Percentiles rank a stretch among this genome's conserved stretches.
Conservation (phyloP, 2,888 invertebrate genomes). For the Drosophila dives region DNA sequence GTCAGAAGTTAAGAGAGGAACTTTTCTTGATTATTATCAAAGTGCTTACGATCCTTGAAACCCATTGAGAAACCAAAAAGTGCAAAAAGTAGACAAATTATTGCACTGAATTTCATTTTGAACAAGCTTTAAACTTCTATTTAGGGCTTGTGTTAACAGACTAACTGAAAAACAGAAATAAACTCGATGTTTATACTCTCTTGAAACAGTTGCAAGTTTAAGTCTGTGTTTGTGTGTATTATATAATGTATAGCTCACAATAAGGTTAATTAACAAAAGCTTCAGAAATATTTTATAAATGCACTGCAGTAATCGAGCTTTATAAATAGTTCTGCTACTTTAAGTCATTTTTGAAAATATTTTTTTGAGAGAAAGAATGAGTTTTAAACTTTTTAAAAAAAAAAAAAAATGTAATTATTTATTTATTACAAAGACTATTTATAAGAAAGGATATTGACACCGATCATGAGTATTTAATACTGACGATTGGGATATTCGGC, state of each 20-base stretch:
- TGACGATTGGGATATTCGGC: too few relatives aligned
- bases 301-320: too few relatives aligned
- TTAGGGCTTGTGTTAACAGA: constrained; percentile 26
- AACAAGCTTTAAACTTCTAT: neutral
- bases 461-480: too few relatives aligned
- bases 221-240: neutral
- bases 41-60: constrained; percentile 62
- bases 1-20: neutral
- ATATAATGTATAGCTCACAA: too few relatives aligned
- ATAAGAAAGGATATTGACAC: too few relatives aligned
- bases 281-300: too few relatives aligned
- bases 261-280: too few relatives aligned
- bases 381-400: too few relatives aligned
- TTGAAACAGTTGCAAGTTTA: constrained; percentile 7
- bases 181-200: constrained; percentile 47
- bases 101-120: constrained; percentile 51
- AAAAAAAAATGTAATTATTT: too few relatives aligned
- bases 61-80: constrained; percentile 52
- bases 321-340: too few relatives aligned
- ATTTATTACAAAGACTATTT: too few relatives aligned
- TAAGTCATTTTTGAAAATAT: neutral
- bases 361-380: too few relatives aligned
- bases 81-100: constrained; percentile 52
- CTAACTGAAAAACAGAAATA: constrained; percentile 31
- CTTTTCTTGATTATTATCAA: accelerated